Percentiles rank a stretch among this genome's conserved stretches.
Conservation (phyloP, 2,888 invertebrate species). For the Microctonus brassicae region DNA sequence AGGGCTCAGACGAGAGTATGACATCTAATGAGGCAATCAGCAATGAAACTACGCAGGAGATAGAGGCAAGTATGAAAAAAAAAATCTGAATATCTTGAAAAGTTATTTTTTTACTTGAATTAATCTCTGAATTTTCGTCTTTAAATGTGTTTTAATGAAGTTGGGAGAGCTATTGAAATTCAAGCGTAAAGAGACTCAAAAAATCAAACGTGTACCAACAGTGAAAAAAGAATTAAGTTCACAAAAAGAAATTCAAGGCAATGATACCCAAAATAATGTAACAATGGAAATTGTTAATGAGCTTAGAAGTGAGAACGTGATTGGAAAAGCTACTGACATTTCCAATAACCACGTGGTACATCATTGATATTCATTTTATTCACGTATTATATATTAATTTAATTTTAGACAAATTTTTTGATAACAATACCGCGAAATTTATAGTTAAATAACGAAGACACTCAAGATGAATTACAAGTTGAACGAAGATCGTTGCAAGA, state of each 20-base stretch:
- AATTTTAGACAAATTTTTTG: background rate
- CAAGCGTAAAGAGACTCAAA: slow-evolving; percentile 48
- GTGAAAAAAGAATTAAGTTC: slow-evolving; percentile 65
- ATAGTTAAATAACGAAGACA: slow-evolving; percentile 2
- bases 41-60: slow-evolving; percentile 10
- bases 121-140: no score
- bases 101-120: background rate
- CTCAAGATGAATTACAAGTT: background rate
- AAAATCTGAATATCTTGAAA: no score
- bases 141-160: slow-evolving; percentile 44
- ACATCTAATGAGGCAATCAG: slow-evolving; percentile 55
- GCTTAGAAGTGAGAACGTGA: slow-evolving; percentile 8
- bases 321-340: background rate
- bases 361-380: background rate
- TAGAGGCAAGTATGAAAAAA: slow-evolving; percentile 7
- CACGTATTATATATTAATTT: background rate
- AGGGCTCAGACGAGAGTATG: slow-evolving; percentile 54
- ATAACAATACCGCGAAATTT: background rate
- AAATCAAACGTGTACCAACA: slow-evolving; percentile 56
- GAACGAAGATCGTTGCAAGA: background rate
- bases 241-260: slow-evolving; percentile 60
- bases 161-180: slow-evolving; percentile 58
- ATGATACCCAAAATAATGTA: slow-evolving; percentile 50
- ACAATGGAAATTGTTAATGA: slow-evolving; percentile 9
- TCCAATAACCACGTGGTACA: slow-evolving; percentile 29